These are phyloP conservation scores for Erythrocercus mccallii DNA, from an alignment of 2,113 vertebrate genomes.

Conservation along the genomic window DNA sequence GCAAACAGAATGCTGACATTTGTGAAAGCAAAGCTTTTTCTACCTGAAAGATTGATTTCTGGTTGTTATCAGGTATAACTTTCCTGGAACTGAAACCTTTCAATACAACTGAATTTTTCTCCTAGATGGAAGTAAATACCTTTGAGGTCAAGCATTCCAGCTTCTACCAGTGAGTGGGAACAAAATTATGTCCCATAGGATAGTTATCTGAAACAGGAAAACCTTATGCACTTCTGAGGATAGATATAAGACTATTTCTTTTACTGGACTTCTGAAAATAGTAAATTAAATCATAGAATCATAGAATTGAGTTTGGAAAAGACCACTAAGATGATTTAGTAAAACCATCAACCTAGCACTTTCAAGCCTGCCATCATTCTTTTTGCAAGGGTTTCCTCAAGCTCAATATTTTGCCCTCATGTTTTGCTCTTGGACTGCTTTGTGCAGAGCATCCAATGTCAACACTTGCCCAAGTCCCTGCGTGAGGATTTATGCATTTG, in stretches of 20 bases:
- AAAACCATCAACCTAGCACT: neutral
- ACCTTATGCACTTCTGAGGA: neutral
- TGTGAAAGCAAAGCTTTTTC: neutral
- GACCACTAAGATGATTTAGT: neutral
- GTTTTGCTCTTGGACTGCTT: neutral
- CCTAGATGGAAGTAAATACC: neutral
- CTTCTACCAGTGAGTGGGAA: neutral
- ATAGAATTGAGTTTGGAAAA: neutral
- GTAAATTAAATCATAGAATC: neutral
- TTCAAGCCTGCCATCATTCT: neutral
- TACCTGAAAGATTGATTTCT: neutral
- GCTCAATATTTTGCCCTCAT: neutral
- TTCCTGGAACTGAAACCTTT: neutral
- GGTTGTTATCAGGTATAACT: neutral
- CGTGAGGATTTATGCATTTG: neutral
- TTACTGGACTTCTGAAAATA: neutral
- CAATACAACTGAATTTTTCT: neutral
- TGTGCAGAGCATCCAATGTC: rapidly evolving
- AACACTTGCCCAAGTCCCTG: neutral
- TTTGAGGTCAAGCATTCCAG: neutral
- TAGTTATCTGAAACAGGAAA: neutral
- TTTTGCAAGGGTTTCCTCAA: neutral
- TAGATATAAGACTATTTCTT: neutral
- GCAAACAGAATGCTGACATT: neutral
- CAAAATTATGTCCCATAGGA: neutral